A percentile compares a stretch with the other conserved stretches of the same genome.
phyloP scores from a whole-genome alignment of 2,888 invertebrate genomes.

The Platypus cylindrus region DNA sequence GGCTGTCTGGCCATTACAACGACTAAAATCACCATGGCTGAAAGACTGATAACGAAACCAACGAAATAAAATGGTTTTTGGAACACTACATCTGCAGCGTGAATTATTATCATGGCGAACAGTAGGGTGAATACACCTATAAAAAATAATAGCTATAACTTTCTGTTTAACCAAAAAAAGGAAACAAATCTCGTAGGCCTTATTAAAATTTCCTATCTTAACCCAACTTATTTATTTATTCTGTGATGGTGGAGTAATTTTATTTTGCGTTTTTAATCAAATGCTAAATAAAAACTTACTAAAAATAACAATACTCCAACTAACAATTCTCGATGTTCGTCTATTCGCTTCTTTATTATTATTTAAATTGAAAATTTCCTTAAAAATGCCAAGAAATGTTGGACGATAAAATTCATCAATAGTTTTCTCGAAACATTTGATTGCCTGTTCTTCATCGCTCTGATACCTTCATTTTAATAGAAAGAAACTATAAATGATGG shows the following conservation, averaged over 20 bases:
- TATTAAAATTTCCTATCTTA: too few species aligned
- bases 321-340: slow-evolving; percentile 52
- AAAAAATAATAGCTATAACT: slow-evolving; percentile 10
- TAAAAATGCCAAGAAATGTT: slow-evolving; percentile 20
- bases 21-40: slow-evolving; percentile 40
- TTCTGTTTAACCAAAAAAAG: too few species aligned
- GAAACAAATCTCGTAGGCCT: too few species aligned
- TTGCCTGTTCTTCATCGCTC: slow-evolving; percentile 16
- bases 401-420: slow-evolving; percentile 17
- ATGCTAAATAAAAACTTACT: slow-evolving; percentile 33
- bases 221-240: background rate
- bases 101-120: slow-evolving; percentile 39
- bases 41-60: slow-evolving; percentile 32
- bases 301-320: slow-evolving; percentile 44
- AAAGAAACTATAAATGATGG: too few species aligned
- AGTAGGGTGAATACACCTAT: slow-evolving; percentile 43
- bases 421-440: slow-evolving; percentile 19
- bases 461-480: slow-evolving; percentile 19
- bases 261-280: slow-evolving; percentile 2
- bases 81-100: slow-evolving; percentile 27
- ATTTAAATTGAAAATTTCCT: slow-evolving; percentile 59
- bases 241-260: background rate
- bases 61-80: slow-evolving; percentile 31
- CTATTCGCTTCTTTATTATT: slow-evolving; percentile 53
- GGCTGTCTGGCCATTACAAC: slow-evolving; percentile 61